phyloP scores from a whole-genome alignment of 1,140 invertebrate genomes.

The Agraylea sexmaculata region DNA sequence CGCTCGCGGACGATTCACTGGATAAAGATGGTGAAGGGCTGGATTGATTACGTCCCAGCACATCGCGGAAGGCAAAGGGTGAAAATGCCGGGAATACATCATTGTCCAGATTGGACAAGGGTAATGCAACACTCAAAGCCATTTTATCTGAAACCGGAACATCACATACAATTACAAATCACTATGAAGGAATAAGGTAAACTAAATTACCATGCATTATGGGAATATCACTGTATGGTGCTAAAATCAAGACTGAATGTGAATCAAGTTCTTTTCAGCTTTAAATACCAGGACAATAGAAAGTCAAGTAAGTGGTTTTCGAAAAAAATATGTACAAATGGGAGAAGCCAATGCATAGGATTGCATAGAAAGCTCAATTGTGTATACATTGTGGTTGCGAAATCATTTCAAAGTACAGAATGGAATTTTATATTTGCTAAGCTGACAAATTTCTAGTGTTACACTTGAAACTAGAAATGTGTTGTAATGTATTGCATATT shows the following conservation, averaged over 20 bases:
- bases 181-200: no score
- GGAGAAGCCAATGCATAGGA: no score
- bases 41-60: slow-evolving; percentile 35
- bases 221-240: no score
- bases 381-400: no score
- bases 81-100: slow-evolving; percentile 38
- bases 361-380: no score
- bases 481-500: no score
- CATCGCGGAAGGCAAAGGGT: slow-evolving; percentile 37
- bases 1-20: slow-evolving; percentile 39
- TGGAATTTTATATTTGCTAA: no score
- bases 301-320: slow-evolving; percentile 2
- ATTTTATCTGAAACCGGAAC: slow-evolving; percentile 37
- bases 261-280: not conserved
- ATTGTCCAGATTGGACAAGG: slow-evolving; percentile 35
- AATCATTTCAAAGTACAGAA: no score
- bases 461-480: no score
- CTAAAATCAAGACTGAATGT: not conserved
- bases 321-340: slow-evolving; percentile 3
- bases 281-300: not conserved
- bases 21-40: slow-evolving; percentile 38
- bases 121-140: slow-evolving; percentile 40
- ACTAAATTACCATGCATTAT: no score
- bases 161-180: slow-evolving; percentile 16
- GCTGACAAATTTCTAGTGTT: no score